Base-by-base conservation (phyloP, 2,888 invertebrate species). In the Pachliopta kotzebuea region DNA sequence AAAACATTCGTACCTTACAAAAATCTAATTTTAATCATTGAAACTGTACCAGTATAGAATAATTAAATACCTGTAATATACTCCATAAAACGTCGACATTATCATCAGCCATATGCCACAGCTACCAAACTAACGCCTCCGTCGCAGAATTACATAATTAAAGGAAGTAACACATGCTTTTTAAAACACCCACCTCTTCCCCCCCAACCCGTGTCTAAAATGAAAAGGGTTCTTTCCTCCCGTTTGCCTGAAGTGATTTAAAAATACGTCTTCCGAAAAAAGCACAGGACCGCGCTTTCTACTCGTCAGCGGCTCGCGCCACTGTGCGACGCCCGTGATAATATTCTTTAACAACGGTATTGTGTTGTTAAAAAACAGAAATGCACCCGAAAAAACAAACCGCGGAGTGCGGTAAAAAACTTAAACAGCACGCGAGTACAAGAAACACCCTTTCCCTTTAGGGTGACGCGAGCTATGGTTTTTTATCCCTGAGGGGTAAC, bases 401-500 rank as follows among this genome's bases (percentile, higher is more conserved):
- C 91, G 81, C 90, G 86, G 87, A 84, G 76, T 83, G 80, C 81
- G 78, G 83, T 87, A 89, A 90, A 90, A 91, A 91, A 90, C 86
- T 84, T 79, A 90, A 85, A 86, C 90, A 90, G 89, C 91, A 89
- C 91, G 91, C 91, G 90, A 87, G 84, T 69, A 76, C 74, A 70
- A 75, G 83, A 85, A 85, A 86, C 89, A 90, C 91, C 90, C 90
- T 91, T 90, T 90, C 91, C 89, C 90, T 90, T 90, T 89, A 86
- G 87, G 84, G 82, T 83, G 90, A 80, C 90, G 88, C 91, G 91
- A 78, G 88, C 88, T 87, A 85, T 84, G 77, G 86, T n/a, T 90
- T 84, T 84, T 83, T 84, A 83, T 79, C 81, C 81, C 83, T 85
- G 84, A 82, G 85, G 90, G 90, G 90, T 85, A 84, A 77, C 80